Base-by-base conservation (phyloP, 2,113 vertebrate species). In the Lipophrys pholis region DNA sequence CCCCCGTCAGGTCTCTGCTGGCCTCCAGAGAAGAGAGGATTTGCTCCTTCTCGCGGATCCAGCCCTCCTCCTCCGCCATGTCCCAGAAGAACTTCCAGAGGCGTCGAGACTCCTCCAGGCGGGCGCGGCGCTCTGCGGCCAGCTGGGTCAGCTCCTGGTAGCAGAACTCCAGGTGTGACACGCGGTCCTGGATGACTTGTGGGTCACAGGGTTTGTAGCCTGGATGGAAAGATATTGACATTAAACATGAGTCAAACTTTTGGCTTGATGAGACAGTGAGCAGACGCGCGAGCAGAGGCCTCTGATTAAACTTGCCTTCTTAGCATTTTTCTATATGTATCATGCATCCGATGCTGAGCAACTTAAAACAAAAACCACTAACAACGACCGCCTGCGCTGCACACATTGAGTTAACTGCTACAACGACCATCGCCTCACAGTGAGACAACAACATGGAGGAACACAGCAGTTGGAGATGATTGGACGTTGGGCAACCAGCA, bases 81-180 rank as follows among this genome's bases (percentile, higher is more conserved):
- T 99, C 97, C 97, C 97, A 99, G 93, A 98, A 98, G 90, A 99
- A 98, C 73, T 96, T 98, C 97, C 97, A 99, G 69, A 99, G 96
- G 43, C 96, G 96, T 0, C 97, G 95, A 1, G 96, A 98, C 80
- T 98, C 97, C 80, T 98, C 97, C 21, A 99, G 88, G 12, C 94
- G 95, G 0, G 95, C 95, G 0, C 95, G 93, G 5, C 97, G 96
- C 87, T 97, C 97, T 0, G 95, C 95, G 0, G 97, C 95, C 2
- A 99, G 92, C 90, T 98, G 96, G 73, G 94, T 96, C 49, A 99
- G 91, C 75, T 99, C 97, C 87, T 97, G 96, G 85, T 99, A 99
- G 83, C 96, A 97, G 91, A 97, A 98, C 61, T 98, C 97, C 93
- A 99, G 95, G 89, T 99, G 97, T 58, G 97, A 94, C 2, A 98